Conservation (phyloP, 2,888 invertebrate genomes). For the Andrena flavipes region DNA sequence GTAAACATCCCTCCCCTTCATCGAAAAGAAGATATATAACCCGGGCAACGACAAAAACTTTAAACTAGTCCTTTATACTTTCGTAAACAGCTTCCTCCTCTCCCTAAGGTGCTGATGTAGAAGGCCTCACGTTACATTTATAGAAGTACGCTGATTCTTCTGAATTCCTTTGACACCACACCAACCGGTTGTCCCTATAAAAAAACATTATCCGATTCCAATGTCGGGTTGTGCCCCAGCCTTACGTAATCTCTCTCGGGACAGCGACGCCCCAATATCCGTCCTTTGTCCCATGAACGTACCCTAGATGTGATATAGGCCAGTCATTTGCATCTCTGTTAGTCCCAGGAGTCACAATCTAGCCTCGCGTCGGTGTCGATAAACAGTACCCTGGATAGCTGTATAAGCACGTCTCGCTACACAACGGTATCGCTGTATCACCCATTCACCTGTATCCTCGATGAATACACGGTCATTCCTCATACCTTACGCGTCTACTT, state of each 20-base stretch:
- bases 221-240: not conserved
- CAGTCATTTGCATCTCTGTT: conserved; percentile 72
- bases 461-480: conserved; percentile 66
- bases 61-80: too few species aligned
- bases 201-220: not conserved
- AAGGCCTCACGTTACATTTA: not conserved
- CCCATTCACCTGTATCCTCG: conserved; percentile 53
- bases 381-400: conserved; percentile 68
- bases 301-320: conserved; percentile 56
- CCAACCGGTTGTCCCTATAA: not conserved
- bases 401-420: conserved; percentile 53
- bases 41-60: too few species aligned
- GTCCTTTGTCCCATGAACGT: conserved; percentile 55
- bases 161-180: not conserved
- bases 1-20: too few species aligned
- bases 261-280: conserved; percentile 26
- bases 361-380: conserved; percentile 68
- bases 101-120: too few species aligned
- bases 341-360: conserved; percentile 64
- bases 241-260: conserved; percentile 21
- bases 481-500: conserved; percentile 65
- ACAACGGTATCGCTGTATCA: conserved; percentile 41
- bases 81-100: too few species aligned
- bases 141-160: not conserved
- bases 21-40: too few species aligned